These are phyloP conservation scores for Oscheius sp. DNA, from an alignment of 2,888 invertebrate genomes.

Conservation along the genomic window DNA sequence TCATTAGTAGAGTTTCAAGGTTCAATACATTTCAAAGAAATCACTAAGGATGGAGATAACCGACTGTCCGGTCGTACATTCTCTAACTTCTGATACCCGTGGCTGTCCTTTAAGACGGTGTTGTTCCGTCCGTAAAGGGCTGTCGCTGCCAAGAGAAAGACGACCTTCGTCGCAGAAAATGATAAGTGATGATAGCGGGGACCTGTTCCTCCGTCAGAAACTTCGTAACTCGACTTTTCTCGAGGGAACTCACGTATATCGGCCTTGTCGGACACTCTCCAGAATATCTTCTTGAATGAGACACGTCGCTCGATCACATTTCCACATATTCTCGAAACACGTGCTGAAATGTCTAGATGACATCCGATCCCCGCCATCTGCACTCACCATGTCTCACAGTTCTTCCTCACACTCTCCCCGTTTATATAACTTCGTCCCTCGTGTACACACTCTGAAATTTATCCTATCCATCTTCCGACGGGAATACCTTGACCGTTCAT, in stretches of 20 bases:
- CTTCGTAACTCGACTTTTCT: conserved; percentile 13
- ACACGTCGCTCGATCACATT: conserved; percentile 80
- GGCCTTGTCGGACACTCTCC: conserved; percentile 77
- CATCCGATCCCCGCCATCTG: background rate
- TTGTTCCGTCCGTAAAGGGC: conserved; percentile 12
- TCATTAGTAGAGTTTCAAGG: background rate
- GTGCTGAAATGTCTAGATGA: conserved; percentile 69
- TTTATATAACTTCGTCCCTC: conserved; percentile 70
- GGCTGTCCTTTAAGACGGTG: background rate
- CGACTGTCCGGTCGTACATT: background rate
- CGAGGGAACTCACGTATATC: conserved; percentile 70
- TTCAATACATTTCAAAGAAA: background rate
- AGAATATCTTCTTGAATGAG: conserved; percentile 81
- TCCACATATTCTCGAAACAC: conserved; percentile 70
- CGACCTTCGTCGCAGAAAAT: conserved; percentile 30
- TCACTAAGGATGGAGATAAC: background rate
- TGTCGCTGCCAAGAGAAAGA: background rate
- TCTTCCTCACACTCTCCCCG: conserved; percentile 52
- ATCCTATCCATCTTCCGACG: background rate
- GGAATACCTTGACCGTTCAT: conserved; percentile 35
- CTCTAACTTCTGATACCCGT: background rate
- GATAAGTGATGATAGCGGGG: conserved; percentile 29
- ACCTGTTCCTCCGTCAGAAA: conserved; percentile 24
- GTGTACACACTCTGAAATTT: conserved; percentile 62
- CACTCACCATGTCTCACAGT: conserved; percentile 63